Evolutionary conservation across 2,888 invertebrate genomes (phyloP).

Genomic region (Apotomis turbidana): DNA sequence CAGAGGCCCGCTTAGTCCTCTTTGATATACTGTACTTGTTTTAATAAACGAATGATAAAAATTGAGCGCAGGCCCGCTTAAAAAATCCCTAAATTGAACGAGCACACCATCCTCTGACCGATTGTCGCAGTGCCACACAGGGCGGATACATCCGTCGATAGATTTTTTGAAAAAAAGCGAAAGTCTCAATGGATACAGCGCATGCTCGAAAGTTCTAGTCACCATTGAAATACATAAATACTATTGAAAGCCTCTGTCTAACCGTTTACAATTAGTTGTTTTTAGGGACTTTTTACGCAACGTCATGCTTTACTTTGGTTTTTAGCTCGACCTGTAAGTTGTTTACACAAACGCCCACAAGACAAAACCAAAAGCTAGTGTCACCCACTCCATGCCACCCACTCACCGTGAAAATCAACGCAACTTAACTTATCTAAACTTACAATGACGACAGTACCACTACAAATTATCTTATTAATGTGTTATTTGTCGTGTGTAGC

Average conservation of each 20-base stretch:
- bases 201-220: slow-evolving; percentile 78
- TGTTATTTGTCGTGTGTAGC: background rate
- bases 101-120: slow-evolving; percentile 83
- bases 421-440: slow-evolving; percentile 13
- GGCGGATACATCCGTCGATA: slow-evolving; percentile 58
- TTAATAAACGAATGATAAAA: slow-evolving; percentile 16
- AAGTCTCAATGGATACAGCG: slow-evolving; percentile 81
- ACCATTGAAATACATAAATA: slow-evolving; percentile 64
- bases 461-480: background rate
- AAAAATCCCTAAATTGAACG: slow-evolving; percentile 58
- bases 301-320: slow-evolving; percentile 59
- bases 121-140: slow-evolving; percentile 66
- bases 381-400: slow-evolving; percentile 72
- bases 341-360: slow-evolving; percentile 69
- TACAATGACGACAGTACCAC: slow-evolving; percentile 20
- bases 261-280: slow-evolving; percentile 55
- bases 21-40: slow-evolving; percentile 16
- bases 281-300: slow-evolving; percentile 60
- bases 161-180: slow-evolving; percentile 70
- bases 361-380: slow-evolving; percentile 79
- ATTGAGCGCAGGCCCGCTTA: slow-evolving; percentile 58
- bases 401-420: slow-evolving; percentile 59
- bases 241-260: slow-evolving; percentile 66
- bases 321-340: slow-evolving; percentile 44
- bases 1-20: background rate